Evolutionary conservation across 2,888 invertebrate species (phyloP), one percentile per base, ranked within the genome.

Genomic region (Drosophila macrospina): DNA sequence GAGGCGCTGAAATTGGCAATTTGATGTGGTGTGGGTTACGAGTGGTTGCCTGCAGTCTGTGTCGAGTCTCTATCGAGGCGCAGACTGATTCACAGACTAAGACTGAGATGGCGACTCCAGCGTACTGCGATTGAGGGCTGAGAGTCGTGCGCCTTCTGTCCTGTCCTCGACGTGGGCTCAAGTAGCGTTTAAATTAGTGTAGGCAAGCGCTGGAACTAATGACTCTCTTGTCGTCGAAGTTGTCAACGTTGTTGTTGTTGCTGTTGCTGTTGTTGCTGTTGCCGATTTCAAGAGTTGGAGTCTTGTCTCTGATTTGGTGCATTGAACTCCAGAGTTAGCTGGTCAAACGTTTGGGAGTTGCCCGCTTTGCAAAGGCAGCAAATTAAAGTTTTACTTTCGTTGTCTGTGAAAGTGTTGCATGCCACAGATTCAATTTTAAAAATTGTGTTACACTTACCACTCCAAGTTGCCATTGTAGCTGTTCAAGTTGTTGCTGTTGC

Each of bases 121-220:
- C 32, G 32, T 24, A 26, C 32, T 41, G 32, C 20, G 13, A 24
- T 39, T 10, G 54, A 54, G 54, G 42, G 42, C 54, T 50, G 8
- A 6, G 26, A 60, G 32, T 57, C 56, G 37, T 37, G 36, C 57
- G 44, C 50, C 55, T 44, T 44, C 59, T 52, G 64, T 55, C 60
- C 63, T 64, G 68, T 66, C 63, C 70, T 74, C 59, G 71, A 51
- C 72, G 74, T 63, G 71, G 69, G 71, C 74, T 41, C 59, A 82
- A 76, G 87, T 84, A 80, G 83, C 82, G 69, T 57, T 75, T 66
- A 72, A 82, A 80, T 87, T 87, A 85, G 76, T 80, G 76, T 78
- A 72, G 83, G 74, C 89, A 87, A 83, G 77, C 76, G 69, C 81
- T 86, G 87, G 88, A 89, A 87, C 87, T 89, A 89, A 87, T 87